Percentiles rank a stretch among this genome's conserved stretches.
phyloP scores from a whole-genome alignment of 2,113 vertebrate species.

The Lasiurus borealis region DNA sequence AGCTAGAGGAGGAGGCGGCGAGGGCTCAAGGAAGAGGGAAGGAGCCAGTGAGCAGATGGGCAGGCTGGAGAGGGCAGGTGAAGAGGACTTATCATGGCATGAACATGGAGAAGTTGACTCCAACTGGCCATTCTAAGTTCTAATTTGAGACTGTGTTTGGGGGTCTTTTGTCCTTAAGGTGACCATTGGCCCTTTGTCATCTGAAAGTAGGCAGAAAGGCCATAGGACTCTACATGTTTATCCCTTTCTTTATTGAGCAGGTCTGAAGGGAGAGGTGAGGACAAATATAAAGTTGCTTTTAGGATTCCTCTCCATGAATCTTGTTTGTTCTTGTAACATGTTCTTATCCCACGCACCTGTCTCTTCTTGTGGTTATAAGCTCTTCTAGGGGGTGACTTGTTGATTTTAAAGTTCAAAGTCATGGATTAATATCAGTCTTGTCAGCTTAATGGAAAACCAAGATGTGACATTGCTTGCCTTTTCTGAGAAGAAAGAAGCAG shows the following conservation, averaged over 20 bases:
- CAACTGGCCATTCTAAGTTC: not conserved
- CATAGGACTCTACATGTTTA: not conserved
- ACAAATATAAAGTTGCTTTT: slow-evolving; percentile 6
- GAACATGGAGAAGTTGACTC: not conserved
- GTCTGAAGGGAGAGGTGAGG: not conserved
- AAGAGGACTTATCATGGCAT: not conserved
- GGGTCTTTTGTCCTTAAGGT: not conserved
- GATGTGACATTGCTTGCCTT: not conserved
- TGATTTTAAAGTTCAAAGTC: slow-evolving; percentile 60
- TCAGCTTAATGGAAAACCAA: slow-evolving; percentile 41
- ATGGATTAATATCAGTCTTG: slow-evolving; percentile 12
- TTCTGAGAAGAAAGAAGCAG: not conserved
- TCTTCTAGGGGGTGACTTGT: not conserved
- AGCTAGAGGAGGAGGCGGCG: too few relatives aligned
- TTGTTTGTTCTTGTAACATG: not conserved
- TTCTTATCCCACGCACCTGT: not conserved
- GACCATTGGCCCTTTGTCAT: not conserved
- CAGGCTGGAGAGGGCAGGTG: not conserved
- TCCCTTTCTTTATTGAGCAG: not conserved
- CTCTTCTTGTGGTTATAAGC: slow-evolving; percentile 22
- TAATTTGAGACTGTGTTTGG: not conserved
- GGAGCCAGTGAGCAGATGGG: not conserved
- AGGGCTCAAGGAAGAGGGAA: accelerated
- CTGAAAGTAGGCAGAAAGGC: not conserved
- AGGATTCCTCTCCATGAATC: not conserved